Base-by-base conservation (phyloP, 2,888 invertebrate genomes). In the Stenurella melanura region DNA sequence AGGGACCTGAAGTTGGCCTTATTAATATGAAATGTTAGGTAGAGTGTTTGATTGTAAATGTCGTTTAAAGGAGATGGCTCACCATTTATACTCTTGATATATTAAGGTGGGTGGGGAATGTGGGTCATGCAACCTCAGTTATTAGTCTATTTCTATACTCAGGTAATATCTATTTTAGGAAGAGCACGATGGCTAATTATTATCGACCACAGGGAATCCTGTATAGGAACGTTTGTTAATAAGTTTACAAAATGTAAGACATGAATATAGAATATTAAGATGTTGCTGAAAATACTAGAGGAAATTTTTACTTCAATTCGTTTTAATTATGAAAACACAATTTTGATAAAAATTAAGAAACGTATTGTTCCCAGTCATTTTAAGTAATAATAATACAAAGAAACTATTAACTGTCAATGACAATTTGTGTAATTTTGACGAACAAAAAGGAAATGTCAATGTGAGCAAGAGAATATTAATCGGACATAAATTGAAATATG, bases 1-100 rank as follows among this genome's bases (percentile, higher is more conserved):
- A 21, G 63, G 38, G 63, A 30, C 21, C 38, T 11, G 38, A 38
- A 17, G 17, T 68, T 21, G 50, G 54, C 12, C 30, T 68, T 54
- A 68, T 68, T 70, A 70, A 60, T 70, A 70, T 57, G 60, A 60
- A 38, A 60, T 38, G 38, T 19, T 12, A 58, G 70, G 38, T 34
- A 58, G 30, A 58, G 68, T 63, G 30, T 63, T 63, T 26, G 61
- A 63, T n/a, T 26, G 30, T n/a, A 63, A 57, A 18, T 57, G 57
- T 57, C 57, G 57, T 57, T 57, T 57, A n/a, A 57, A 57, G 57
- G 57, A 57, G 18, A 18, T 57, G 57, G 57, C 15, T 42, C 42
- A 42, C 12, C 42, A 42, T 42, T 57, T 57, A 57, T 57, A 57
- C n/a, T 57, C 57, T 11, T 57, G 57, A 57, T 57, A 57, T 57